Percentiles rank a stretch among this genome's conserved stretches.
Evolutionary conservation across 1,140 invertebrate species (phyloP).

Genomic region (Pseudomyrmex pallidus): DNA sequence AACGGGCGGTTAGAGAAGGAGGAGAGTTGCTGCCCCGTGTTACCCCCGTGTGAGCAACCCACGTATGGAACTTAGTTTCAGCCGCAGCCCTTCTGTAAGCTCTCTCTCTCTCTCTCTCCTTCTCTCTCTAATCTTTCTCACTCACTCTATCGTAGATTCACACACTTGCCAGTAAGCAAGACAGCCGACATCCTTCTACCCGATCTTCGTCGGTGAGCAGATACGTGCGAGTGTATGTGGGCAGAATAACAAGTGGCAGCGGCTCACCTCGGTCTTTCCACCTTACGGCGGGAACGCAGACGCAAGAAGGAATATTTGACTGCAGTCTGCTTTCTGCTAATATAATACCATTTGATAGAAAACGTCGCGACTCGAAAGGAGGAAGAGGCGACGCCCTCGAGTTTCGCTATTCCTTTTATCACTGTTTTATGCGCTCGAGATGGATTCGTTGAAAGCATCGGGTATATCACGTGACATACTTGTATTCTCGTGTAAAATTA

Average conservation of each 20-base stretch:
- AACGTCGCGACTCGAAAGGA: neutral
- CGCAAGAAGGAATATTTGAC: slow-evolving; percentile 1
- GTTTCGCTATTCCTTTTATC: neutral
- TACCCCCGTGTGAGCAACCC: slow-evolving; percentile 48
- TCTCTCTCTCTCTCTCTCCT: neutral
- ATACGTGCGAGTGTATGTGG: slow-evolving; percentile 46
- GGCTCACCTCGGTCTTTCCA: neutral
- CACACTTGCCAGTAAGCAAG: slow-evolving; percentile 46
- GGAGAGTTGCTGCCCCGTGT: slow-evolving; percentile 17
- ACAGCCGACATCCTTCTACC: slow-evolving; percentile 46
- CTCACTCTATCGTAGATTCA: no score
- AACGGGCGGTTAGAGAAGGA: slow-evolving; percentile 53
- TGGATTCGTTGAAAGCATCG: neutral
- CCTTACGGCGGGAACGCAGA: slow-evolving; percentile 11
- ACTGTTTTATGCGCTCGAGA: neutral
- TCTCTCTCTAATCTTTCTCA: slow-evolving; percentile 6
- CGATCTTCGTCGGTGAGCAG: slow-evolving; percentile 55
- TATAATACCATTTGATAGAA: neutral
- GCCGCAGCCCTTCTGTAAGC: slow-evolving; percentile 42
- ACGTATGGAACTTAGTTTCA: slow-evolving; percentile 66
- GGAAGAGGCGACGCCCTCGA: neutral
- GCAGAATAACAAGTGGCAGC: slow-evolving; percentile 74
- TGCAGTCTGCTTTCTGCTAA: slow-evolving; percentile 53
- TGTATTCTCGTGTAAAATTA: neutral
- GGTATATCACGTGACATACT: neutral